These are phyloP conservation scores for Neria commutata DNA, from an alignment of 2,888 invertebrate genomes.

Conservation along the genomic window DNA sequence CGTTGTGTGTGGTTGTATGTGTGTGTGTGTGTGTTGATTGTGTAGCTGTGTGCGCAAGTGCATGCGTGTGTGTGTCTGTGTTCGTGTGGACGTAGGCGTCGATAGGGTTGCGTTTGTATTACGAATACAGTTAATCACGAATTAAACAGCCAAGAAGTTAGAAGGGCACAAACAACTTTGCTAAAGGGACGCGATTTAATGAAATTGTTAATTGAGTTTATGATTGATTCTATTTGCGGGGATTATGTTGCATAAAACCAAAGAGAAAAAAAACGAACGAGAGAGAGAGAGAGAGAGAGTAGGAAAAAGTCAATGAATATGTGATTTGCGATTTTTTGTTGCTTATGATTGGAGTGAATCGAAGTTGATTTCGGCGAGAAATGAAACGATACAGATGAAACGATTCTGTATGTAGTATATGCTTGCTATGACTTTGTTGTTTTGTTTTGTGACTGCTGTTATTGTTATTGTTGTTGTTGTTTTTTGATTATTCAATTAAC, in stretches of 20 bases:
- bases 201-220: conserved; percentile 4
- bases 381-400: neutral
- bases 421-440: conserved; percentile 47
- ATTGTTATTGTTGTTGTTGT: conserved; percentile 29
- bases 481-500: conserved; percentile 19
- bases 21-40: conserved; percentile 5
- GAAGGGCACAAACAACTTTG: neutral
- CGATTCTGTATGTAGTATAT: conserved; percentile 46
- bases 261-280: too few species aligned
- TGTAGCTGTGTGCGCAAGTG: neutral
- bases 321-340: too few species aligned
- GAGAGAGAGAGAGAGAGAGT: neutral
- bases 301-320: neutral
- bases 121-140: too few species aligned
- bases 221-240: neutral
- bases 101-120: neutral
- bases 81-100: neutral
- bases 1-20: conserved; percentile 22
- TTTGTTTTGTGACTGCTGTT: conserved; percentile 24
- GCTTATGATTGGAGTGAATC: too few species aligned
- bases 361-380: neutral
- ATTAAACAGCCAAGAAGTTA: too few species aligned
- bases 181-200: neutral
- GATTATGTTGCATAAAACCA: too few species aligned
- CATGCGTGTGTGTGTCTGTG: conserved; percentile 22